Percentiles rank a stretch among this genome's conserved stretches.
These are phyloP conservation scores for Ochropacha duplaris DNA, from an alignment of 2,888 invertebrate species.

Conservation along the genomic window DNA sequence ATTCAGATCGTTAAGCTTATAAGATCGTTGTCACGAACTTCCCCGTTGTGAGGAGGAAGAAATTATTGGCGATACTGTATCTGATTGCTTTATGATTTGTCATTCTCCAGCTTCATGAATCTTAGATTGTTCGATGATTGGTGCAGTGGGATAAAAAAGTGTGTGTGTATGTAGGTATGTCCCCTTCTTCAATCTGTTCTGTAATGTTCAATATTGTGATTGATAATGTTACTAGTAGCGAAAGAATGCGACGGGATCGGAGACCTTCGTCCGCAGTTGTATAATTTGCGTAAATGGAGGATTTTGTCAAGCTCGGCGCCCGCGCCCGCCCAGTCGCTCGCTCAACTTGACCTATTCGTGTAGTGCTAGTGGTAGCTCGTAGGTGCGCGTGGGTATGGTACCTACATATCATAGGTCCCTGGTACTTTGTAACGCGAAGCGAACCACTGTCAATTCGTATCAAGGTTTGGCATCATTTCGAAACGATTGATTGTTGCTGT, in stretches of 20 bases:
- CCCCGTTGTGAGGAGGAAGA: constrained; percentile 6
- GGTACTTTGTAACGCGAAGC: not conserved
- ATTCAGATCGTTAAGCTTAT: not conserved
- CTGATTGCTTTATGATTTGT: not conserved
- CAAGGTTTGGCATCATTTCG: constrained; percentile 1
- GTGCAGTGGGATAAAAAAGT: not conserved
- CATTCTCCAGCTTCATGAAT: not conserved
- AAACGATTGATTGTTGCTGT: not conserved
- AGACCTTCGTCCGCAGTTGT: constrained; percentile 15
- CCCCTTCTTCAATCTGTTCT: no score
- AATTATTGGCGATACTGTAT: constrained; percentile 5
- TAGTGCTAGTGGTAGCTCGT: constrained; percentile 37
- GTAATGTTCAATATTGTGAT: not conserved
- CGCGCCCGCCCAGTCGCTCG: constrained; percentile 29
- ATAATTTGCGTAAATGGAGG: constrained; percentile 51
- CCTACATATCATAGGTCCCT: not conserved
- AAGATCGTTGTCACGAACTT: not conserved
- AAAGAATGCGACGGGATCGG: not conserved
- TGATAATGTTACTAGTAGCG: not conserved
- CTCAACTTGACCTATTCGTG: constrained; percentile 65
- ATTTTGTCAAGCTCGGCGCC: constrained; percentile 36
- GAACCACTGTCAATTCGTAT: not conserved
- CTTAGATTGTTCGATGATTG: not conserved
- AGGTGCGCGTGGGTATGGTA: constrained; percentile 9
- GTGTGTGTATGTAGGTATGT: no score